Conservation (phyloP, 1,140 invertebrate genomes). For the Lordiphosa clarofinis region DNA sequence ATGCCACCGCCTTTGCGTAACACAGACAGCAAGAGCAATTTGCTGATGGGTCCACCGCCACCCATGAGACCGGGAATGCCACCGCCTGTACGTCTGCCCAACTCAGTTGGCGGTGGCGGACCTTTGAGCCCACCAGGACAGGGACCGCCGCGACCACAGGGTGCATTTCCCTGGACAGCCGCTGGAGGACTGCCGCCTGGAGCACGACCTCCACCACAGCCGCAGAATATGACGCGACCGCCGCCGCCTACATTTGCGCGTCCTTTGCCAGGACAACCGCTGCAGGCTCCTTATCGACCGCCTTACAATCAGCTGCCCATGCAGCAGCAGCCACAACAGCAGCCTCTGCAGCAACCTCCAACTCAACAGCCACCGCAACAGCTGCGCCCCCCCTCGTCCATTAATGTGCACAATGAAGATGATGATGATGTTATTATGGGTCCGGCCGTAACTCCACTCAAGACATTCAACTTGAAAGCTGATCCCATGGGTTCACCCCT, state of each 20-base stretch:
- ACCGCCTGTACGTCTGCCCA: constrained; percentile 44
- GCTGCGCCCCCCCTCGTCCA: constrained; percentile 53
- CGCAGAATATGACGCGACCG: constrained; percentile 58
- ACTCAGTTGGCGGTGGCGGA: constrained; percentile 33
- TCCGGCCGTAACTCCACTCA: constrained; percentile 66
- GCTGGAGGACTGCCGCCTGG: constrained; percentile 43
- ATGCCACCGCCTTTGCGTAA: constrained; percentile 66
- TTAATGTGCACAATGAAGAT: constrained; percentile 57
- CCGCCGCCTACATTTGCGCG: constrained; percentile 58
- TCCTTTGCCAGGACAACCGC: constrained; percentile 57
- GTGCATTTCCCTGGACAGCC: constrained; percentile 65
- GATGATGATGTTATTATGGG: constrained; percentile 78
- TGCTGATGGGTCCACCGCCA: constrained; percentile 64
- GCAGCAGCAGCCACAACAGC: constrained; percentile 48
- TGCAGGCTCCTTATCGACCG: constrained; percentile 55
- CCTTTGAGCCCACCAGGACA: constrained; percentile 66
- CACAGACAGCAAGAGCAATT: constrained; percentile 72
- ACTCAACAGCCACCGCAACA: constrained; percentile 39
- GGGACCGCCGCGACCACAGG: constrained; percentile 59
- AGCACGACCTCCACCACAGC: constrained; percentile 52
- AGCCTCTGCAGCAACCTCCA: constrained; percentile 24
- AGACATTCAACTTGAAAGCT: constrained; percentile 38
- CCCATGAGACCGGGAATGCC: constrained; percentile 66
- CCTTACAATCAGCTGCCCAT: constrained; percentile 84
- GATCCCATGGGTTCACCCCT: constrained; percentile 68